These are phyloP conservation scores for Chelon auratus DNA, from an alignment of 2,797 vertebrate genomes.

Conservation along the genomic window DNA sequence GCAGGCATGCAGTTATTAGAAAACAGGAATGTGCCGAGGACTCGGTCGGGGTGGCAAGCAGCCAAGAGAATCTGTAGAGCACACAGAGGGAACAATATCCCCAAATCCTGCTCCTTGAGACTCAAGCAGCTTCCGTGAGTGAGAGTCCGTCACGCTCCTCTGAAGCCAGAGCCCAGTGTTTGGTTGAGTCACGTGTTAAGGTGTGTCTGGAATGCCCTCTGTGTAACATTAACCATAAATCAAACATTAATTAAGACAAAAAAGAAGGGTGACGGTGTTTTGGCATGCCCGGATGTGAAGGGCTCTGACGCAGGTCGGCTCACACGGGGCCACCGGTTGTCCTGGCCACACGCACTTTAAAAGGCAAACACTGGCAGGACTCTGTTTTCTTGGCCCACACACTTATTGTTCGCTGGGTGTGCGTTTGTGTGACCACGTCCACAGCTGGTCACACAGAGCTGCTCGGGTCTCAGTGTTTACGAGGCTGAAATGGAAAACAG, in stretches of 20 bases:
- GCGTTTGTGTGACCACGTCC: constrained; percentile 52
- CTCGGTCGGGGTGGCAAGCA: neutral
- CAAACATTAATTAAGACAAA: constrained; percentile 78
- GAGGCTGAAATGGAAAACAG: constrained; percentile 19
- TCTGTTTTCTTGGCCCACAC: constrained; percentile 64
- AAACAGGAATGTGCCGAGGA: constrained; percentile 34
- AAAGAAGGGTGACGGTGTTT: constrained; percentile 54
- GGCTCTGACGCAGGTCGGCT: constrained; percentile 60
- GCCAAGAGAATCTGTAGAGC: constrained; percentile 43
- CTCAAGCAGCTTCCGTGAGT: constrained; percentile 9
- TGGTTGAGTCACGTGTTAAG: constrained; percentile 39
- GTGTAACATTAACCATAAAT: constrained; percentile 81
- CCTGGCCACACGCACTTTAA: constrained; percentile 58
- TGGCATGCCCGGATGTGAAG: constrained; percentile 63
- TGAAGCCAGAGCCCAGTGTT: neutral
- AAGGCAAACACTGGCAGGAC: constrained; percentile 51
- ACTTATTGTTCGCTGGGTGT: constrained; percentile 63
- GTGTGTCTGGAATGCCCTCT: constrained; percentile 66
- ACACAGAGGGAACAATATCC: constrained; percentile 39
- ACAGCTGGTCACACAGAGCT: constrained; percentile 69
- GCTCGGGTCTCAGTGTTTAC: constrained; percentile 14
- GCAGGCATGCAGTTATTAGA: constrained; percentile 15
- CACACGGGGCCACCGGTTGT: constrained; percentile 55
- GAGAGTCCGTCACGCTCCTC: constrained; percentile 29
- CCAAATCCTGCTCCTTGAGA: constrained; percentile 31